Evolutionary conservation across 2,113 vertebrate genomes (phyloP), one percentile per base, ranked within the genome.

Genomic region (Eubucco bourcierii): DNA sequence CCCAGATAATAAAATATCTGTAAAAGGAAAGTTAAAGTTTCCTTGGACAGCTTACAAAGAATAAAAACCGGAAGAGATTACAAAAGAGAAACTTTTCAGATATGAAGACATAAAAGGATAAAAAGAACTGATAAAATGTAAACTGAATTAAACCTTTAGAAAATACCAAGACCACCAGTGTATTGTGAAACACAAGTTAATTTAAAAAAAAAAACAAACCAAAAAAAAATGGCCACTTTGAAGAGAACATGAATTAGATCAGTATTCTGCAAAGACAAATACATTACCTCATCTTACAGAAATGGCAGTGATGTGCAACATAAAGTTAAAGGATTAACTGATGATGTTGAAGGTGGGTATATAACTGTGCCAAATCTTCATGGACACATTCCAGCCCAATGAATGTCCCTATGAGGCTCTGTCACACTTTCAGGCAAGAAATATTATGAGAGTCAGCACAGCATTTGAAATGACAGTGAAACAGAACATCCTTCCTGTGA

Each of bases 251-350:
- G 8, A 85, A 15, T 89, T 84, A 71, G 27, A 80, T 44, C 50
- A 52, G 63, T n/a, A 37, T 17, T 6, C 17, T 82, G 33, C 37
- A 67, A 82, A 82, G 63, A 58, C 8, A 66, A 70, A 84, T 17
- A 28, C 52, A 70, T 82, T 93, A 74, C 19, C 33, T 91, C 72
- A 80, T 10, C 21, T 85, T 59, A 60, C 34, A 77, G 60, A 66
- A 92, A 47, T 31, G 37, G 14, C 39, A 89, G 34, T 50, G 55
- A 58, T 65, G 39, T 72, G 67, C 25, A 90, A 12, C 19, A 20
- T 17, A 18, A 34, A 94, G 66, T 75, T 61, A 90, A 90, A 94
- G 56, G 21, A 92, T 92, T 90, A 90, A 80, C 60, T 70, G 59
- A 68, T 89, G 63, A 50, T 89, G 29, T 79, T 6, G 4, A 84